Evolutionary conservation across 2,113 vertebrate genomes (phyloP).

Genomic region (Barbus barbus): DNA sequence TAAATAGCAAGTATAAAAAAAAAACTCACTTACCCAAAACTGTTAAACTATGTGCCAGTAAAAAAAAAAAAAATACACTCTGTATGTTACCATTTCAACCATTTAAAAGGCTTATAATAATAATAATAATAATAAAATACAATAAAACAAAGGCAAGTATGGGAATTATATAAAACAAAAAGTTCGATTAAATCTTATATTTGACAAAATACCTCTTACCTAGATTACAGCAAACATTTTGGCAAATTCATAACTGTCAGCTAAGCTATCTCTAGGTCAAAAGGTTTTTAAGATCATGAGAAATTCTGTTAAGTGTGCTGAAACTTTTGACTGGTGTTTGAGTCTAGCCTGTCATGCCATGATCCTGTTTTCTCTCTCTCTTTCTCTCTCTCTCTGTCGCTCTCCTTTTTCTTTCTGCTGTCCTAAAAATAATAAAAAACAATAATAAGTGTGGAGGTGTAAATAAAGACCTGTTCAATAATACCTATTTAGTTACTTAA

Average conservation of each 20-base stretch:
- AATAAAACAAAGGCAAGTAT: not conserved
- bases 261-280: not conserved
- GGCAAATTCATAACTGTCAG: not conserved
- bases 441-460: not conserved
- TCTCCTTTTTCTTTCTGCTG: not conserved
- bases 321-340: not conserved
- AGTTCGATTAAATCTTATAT: no score
- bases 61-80: no score
- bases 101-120: no score
- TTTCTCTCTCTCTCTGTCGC: not conserved
- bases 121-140: no score
- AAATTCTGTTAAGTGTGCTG: not conserved
- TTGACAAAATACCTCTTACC: no score
- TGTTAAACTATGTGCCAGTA: no score
- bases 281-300: not conserved
- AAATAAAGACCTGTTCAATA: not conserved
- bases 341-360: not conserved
- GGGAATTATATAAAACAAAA: not conserved
- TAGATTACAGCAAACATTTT: no score
- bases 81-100: no score
- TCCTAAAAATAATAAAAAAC: not conserved
- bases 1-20: no score
- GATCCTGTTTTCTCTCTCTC: not conserved
- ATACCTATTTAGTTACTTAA: no score
- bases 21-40: no score